Evolutionary conservation across 2,888 invertebrate genomes (phyloP), one percentile per base, ranked within the genome.

Genomic region (Mycalesis mineus): DNA sequence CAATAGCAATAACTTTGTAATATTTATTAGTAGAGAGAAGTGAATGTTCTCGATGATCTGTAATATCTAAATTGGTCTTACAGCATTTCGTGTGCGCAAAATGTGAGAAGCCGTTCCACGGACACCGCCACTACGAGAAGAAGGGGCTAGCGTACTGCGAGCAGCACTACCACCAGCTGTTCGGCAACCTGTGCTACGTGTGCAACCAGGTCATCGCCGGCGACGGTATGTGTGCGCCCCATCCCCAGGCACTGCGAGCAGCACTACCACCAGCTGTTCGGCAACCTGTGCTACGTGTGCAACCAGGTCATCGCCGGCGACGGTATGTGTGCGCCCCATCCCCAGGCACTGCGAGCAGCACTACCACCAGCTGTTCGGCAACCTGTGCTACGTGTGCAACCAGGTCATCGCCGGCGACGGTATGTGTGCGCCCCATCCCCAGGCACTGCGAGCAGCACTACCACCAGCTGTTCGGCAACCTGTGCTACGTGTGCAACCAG

Each of bases 361-460:
- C 82, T 99, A 99, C 86, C 99, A 99, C 88, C 97, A 98, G 91
- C 90, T 99, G 66, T 99, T 99, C 87, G 99, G 99, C 36, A 99
- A 99, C 90, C 92, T 99, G 61, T 99, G 99, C 89, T 98, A 97
- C 77, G 97, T 98, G 29, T 99, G 99, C 91, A 98, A 99, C 89
- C 97, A 98, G 91, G 98, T 99, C 59, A 98, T 99, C 72, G 94
- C 95, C 58, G 98, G 98, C 47, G 98, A 99, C 91, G 98, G 98
- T 98, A 90, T 90, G 92, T 63, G 33, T 33, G 7, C n/a, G n/a
- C 83, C 99, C 99, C 0, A 99, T 99, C 92, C 94, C 98, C 77
- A 99, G 99, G 0, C 99, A 99, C 84, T 99, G 99, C 84, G 99
- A 99, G 88, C 97, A 96, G 61, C 99, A 99, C 82, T 99, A 99